Percentiles rank a stretch among this genome's conserved stretches.
phyloP scores from a whole-genome alignment of 2,888 invertebrate species.

The Morinoia aosen region DNA sequence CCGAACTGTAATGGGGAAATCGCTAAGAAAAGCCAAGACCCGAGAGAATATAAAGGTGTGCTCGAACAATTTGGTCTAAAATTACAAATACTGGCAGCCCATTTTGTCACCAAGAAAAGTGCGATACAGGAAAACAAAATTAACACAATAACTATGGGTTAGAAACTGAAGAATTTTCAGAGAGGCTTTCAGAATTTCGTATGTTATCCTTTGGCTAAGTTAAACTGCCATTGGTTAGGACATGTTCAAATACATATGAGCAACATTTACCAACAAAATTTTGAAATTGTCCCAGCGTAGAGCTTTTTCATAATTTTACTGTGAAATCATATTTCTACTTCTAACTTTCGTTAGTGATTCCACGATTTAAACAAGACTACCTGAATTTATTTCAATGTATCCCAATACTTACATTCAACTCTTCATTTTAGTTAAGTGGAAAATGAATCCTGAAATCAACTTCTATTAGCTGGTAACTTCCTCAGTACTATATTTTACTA shows the following conservation, averaged over 20 bases:
- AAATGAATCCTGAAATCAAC: no score
- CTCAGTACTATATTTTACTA: no score
- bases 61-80: no score
- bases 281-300: neutral
- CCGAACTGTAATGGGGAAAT: neutral
- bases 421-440: no score
- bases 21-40: neutral
- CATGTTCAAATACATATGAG: neutral
- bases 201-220: neutral
- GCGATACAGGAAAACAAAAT: no score
- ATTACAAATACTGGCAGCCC: no score
- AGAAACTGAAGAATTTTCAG: no score
- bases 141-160: no score
- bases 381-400: neutral
- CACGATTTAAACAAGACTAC: neutral
- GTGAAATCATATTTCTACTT: neutral
- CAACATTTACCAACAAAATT: neutral
- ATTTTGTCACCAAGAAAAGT: no score
- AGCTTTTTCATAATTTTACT: neutral
- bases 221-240: neutral
- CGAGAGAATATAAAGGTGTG: neutral
- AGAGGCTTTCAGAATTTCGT: neutral
- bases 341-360: neutral
- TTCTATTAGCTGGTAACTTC: no score
- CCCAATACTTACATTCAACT: no score